A percentile compares a stretch with the other conserved stretches of the same genome.
These are phyloP conservation scores for Neosilurus mollespiculum DNA, from an alignment of 2,797 vertebrate genomes.

Conservation along the genomic window DNA sequence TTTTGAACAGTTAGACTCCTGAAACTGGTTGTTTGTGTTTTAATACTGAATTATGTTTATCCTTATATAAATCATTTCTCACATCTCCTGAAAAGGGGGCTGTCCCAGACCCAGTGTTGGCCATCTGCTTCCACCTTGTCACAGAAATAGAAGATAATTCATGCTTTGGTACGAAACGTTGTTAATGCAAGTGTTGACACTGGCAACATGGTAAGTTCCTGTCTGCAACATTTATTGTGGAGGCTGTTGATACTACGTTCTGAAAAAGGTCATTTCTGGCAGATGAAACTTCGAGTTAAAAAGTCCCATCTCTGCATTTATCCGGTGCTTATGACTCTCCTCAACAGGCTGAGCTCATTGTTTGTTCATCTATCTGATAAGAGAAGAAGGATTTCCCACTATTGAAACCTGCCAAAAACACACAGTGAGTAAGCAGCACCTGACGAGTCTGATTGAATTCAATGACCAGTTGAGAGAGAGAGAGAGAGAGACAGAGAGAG, in stretches of 20 bases:
- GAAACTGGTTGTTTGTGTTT: slow-evolving; percentile 12
- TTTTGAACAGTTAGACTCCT: slow-evolving; percentile 36
- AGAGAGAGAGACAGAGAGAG: neutral
- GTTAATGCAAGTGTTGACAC: neutral
- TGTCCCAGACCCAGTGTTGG: slow-evolving; percentile 53
- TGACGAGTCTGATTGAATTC: slow-evolving; percentile 33
- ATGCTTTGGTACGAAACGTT: neutral
- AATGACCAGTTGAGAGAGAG: slow-evolving; percentile 17
- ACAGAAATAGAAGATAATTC: slow-evolving; percentile 9
- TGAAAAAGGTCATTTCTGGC: neutral
- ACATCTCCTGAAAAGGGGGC: slow-evolving; percentile 49
- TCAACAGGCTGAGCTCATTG: slow-evolving; percentile 68
- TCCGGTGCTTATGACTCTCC: slow-evolving; percentile 44
- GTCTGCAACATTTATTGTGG: neutral
- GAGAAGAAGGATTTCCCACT: slow-evolving; percentile 76
- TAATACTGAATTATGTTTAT: slow-evolving; percentile 5
- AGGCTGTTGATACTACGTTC: neutral
- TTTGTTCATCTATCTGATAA: slow-evolving; percentile 74
- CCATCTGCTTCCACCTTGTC: slow-evolving; percentile 67
- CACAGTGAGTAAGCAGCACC: slow-evolving; percentile 52
- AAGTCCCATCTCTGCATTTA: slow-evolving; percentile 19
- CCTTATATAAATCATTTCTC: slow-evolving; percentile 11
- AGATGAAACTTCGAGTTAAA: slow-evolving; percentile 20
- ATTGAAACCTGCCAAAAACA: slow-evolving; percentile 60
- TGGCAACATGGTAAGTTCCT: neutral